phyloP scores from a whole-genome alignment of 2,888 invertebrate genomes.

The Heliconius cydno region DNA sequence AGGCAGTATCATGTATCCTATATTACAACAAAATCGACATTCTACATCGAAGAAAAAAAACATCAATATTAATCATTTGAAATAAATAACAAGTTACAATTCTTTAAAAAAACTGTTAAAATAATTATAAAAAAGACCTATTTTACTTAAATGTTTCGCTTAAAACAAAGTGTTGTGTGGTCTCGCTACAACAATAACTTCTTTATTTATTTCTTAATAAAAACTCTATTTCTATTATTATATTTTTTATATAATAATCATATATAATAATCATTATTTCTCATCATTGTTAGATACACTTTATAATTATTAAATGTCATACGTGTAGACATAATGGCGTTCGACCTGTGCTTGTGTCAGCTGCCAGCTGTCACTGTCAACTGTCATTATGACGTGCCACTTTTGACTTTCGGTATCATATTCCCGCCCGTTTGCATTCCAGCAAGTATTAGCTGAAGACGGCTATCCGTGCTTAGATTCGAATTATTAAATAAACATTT shows the following conservation, averaged over 20 bases:
- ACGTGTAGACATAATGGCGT: slow-evolving; percentile 52
- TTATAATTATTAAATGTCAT: slow-evolving; percentile 73
- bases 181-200: slow-evolving; percentile 76
- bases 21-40: slow-evolving; percentile 77
- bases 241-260: slow-evolving; percentile 80
- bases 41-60: slow-evolving; percentile 72
- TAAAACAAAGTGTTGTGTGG: slow-evolving; percentile 74
- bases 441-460: slow-evolving; percentile 60
- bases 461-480: slow-evolving; percentile 68
- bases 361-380: slow-evolving; percentile 11
- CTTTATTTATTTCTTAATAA: slow-evolving; percentile 82
- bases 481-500: slow-evolving; percentile 81
- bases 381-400: slow-evolving; percentile 37
- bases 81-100: slow-evolving; percentile 83
- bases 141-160: slow-evolving; percentile 64
- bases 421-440: slow-evolving; percentile 4
- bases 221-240: slow-evolving; percentile 83
- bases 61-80: slow-evolving; percentile 82
- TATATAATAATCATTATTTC: slow-evolving; percentile 67
- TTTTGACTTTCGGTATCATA: slow-evolving; percentile 48
- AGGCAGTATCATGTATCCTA: slow-evolving; percentile 81
- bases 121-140: slow-evolving; percentile 75
- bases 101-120: slow-evolving; percentile 79
- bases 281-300: slow-evolving; percentile 80
- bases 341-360: neutral